Evolutionary conservation across 2,797 vertebrate species (phyloP), one percentile per base, ranked within the genome.

Genomic region (Neosilurus mollespiculum): DNA sequence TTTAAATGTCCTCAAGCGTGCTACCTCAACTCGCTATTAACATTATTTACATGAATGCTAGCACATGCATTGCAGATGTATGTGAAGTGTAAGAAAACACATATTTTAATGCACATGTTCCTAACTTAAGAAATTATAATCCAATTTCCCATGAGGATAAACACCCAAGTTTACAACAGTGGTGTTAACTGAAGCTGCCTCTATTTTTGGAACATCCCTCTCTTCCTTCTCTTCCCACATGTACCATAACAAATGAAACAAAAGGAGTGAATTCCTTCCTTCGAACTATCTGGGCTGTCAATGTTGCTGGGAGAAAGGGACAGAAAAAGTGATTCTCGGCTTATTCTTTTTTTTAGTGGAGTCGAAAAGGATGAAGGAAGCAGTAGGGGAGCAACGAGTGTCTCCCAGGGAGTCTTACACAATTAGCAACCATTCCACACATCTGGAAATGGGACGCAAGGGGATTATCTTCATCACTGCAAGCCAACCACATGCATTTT

Each of bases 341-440:
- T 22, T 10, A 76, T 43, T 43, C 37, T n/a, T 43, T 6, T 9
- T 6, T 37, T 59, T 26, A 76, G 56, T 37, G 11, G 20, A 78
- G 73, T 3, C 70, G 76, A 59, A 77, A 83, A 72, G 80, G 61
- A 67, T 79, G n/a, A 18, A 66, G 66, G 84, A 64, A 78, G 77
- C 61, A 20, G 85, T 56, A 54, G 83, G 85, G 59, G 81, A 67
- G 62, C 66, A 78, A 73, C 24, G 43, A 82, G 81, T 64, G 72
- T 81, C 87, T 88, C 82, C 65, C 82, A 86, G 84, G 87, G 88
- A 88, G 88, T 86, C 83, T 87, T 87, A 87, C 82, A 79, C 83
- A 87, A 89, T 89, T 88, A 88, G 86, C 86, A 78, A 81, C 64
- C 83, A 81, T 84, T 89, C 82, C 85, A 87, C 85, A 88, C 88